phyloP scores from a whole-genome alignment of 1,140 invertebrate species.

The Hylaeus anthracinus region DNA sequence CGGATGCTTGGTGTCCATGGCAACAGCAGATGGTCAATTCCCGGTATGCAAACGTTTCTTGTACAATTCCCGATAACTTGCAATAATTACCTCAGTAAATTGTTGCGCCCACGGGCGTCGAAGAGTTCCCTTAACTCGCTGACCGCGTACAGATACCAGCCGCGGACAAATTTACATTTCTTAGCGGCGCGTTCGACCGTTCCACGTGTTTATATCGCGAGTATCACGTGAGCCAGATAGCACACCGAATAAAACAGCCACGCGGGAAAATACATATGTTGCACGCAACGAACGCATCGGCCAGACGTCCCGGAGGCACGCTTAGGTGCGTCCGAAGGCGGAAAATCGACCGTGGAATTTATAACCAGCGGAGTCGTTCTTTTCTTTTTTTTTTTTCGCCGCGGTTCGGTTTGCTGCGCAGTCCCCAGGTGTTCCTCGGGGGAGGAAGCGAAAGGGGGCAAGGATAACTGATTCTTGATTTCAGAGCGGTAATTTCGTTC shows the following conservation, averaged over 20 bases:
- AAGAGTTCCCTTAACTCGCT: background rate
- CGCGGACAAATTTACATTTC: slow-evolving; percentile 36
- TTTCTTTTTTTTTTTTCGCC: background rate
- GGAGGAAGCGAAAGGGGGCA: background rate
- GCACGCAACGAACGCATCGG: slow-evolving; percentile 31
- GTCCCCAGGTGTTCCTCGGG: slow-evolving; percentile 14
- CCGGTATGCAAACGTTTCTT: slow-evolving; percentile 33
- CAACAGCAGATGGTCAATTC: slow-evolving; percentile 35
- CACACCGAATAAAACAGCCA: slow-evolving; percentile 23
- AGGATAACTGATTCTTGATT: slow-evolving; percentile 12
- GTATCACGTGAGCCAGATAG: background rate
- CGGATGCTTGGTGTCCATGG: slow-evolving; percentile 23
- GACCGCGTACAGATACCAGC: background rate
- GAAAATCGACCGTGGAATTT: slow-evolving; percentile 47
- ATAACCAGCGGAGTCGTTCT: slow-evolving; percentile 15
- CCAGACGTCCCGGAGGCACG: background rate
- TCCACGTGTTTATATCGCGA: background rate
- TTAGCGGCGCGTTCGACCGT: background rate
- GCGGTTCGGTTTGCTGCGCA: background rate
- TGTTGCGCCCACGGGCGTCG: slow-evolving; percentile 4
- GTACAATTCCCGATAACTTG: slow-evolving; percentile 47
- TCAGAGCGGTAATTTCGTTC: slow-evolving; percentile 13
- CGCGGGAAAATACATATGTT: slow-evolving; percentile 2
- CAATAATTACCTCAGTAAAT: slow-evolving; percentile 49
- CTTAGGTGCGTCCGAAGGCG: background rate